A percentile compares a stretch with the other conserved stretches of the same genome.
Conservation (phyloP, 2,888 invertebrate species). For the Tineola bisselliella region DNA sequence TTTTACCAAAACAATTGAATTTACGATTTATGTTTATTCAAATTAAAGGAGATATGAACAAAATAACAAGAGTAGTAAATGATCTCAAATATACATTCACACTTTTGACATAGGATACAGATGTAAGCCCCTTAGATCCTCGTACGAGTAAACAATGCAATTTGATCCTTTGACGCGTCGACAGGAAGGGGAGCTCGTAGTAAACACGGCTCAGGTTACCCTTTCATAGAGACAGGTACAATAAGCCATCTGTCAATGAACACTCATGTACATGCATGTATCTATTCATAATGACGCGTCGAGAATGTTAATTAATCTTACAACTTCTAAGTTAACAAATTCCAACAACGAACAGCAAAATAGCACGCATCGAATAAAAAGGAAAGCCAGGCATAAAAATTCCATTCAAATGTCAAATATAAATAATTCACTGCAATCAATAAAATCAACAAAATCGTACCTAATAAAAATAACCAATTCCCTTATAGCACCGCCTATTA, state of each 20-base stretch:
- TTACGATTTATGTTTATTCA: too few relatives aligned
- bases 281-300: constrained; percentile 3
- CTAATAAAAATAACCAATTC: constrained; percentile 19
- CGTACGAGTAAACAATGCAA: constrained; percentile 32
- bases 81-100: neutral
- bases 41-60: too few relatives aligned
- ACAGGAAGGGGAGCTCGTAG: constrained; percentile 9
- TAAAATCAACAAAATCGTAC: constrained; percentile 9
- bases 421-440: neutral
- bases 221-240: constrained; percentile 1
- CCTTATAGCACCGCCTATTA: constrained; percentile 5
- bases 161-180: constrained; percentile 26
- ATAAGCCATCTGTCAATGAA: neutral
- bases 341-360: neutral
- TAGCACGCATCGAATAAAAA: neutral
- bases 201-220: constrained; percentile 15
- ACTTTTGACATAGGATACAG: constrained; percentile 1
- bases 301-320: neutral
- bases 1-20: too few relatives aligned
- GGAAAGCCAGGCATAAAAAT: neutral
- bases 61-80: neutral
- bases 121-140: constrained; percentile 20
- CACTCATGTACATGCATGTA: neutral
- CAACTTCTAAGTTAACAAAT: neutral
- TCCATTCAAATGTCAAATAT: neutral